phyloP scores from a whole-genome alignment of 2,888 invertebrate species.

The Caenorhabditis doughertyi region DNA sequence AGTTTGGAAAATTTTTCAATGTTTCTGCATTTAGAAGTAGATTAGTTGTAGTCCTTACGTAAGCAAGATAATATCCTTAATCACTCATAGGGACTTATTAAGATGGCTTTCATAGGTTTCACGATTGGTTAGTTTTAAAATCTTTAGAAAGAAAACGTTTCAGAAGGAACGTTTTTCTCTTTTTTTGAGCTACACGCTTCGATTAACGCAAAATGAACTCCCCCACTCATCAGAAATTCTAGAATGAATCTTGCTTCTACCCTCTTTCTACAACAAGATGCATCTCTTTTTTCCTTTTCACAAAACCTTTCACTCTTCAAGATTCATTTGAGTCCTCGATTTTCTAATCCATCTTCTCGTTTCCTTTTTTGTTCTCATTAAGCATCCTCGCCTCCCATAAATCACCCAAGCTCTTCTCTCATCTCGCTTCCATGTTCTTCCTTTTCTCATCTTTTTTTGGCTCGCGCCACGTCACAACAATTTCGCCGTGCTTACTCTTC shows the following conservation, averaged over 20 bases:
- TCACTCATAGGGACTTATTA: too few relatives aligned
- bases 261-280: neutral
- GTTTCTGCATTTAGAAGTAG: too few relatives aligned
- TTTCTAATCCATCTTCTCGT: neutral
- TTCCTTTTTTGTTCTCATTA: slow-evolving; percentile 1
- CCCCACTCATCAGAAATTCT: neutral
- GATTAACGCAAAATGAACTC: too few relatives aligned
- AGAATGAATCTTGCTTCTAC: neutral
- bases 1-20: too few relatives aligned
- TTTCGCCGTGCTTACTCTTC: neutral
- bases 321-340: neutral
- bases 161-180: too few relatives aligned
- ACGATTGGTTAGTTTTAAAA: too few relatives aligned
- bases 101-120: too few relatives aligned
- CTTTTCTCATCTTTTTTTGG: neutral
- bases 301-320: neutral
- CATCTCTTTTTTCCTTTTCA: neutral
- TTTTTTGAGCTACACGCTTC: neutral
- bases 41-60: too few relatives aligned
- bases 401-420: neutral
- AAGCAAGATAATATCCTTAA: too few relatives aligned
- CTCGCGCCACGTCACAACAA: neutral
- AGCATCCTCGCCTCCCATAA: neutral
- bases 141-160: too few relatives aligned
- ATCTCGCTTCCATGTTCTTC: neutral